Evolutionary conservation across 2,797 vertebrate species (phyloP).

Genomic region (Melanotaenia nigrans): DNA sequence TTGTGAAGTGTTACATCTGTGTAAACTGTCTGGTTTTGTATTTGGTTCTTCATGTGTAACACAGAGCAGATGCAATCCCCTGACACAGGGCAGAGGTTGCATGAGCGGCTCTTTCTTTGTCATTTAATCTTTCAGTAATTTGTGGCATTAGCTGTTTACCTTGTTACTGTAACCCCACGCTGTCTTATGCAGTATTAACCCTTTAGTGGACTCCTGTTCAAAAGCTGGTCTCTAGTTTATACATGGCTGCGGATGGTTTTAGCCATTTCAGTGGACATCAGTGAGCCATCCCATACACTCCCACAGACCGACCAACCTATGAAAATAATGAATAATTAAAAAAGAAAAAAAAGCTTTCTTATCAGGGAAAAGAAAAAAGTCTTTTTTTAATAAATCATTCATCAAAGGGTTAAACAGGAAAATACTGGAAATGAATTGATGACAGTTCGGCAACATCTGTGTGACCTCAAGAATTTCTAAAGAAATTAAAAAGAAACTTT

Average conservation of each 20-base stretch:
- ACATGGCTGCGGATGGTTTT: no score
- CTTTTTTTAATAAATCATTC: no score
- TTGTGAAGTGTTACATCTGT: constrained; percentile 4
- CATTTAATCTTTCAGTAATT: constrained; percentile 7
- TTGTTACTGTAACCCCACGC: not conserved
- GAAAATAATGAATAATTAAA: no score
- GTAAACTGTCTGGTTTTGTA: constrained; percentile 7
- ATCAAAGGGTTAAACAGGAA: not conserved
- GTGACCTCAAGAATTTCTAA: not conserved
- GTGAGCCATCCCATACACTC: no score
- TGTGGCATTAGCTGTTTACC: constrained; percentile 25
- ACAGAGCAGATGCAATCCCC: constrained; percentile 16
- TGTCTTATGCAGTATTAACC: not conserved
- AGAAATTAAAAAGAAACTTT: constrained; percentile 13
- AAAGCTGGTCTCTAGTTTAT: no score
- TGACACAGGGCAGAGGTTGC: not conserved
- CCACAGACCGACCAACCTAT: no score
- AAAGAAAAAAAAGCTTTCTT: no score
- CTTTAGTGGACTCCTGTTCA: no score
- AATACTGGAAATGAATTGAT: not conserved
- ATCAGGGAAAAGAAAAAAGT: no score
- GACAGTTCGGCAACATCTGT: not conserved
- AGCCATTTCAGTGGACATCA: no score
- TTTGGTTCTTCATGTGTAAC: not conserved
- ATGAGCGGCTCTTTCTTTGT: constrained; percentile 10